Evolutionary conservation across 30 jellyfish, hydroid and myxozoan species (phyloP).

Genomic region (Morbakka virulenta): DNA sequence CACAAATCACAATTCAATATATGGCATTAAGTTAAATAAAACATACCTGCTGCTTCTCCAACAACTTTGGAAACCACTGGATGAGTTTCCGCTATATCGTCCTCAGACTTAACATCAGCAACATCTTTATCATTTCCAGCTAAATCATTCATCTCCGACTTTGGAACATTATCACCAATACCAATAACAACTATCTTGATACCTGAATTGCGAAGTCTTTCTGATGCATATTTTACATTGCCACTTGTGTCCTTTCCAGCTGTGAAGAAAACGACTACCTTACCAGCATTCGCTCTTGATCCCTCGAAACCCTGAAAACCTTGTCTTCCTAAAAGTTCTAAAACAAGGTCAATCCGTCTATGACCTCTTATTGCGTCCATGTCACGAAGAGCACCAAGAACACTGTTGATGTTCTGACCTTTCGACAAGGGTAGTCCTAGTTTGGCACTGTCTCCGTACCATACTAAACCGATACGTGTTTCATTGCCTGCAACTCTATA

Average conservation of each 20-base stretch:
- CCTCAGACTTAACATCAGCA: background rate
- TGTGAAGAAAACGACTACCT: conserved; percentile 33
- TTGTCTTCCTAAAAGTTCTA: too few relatives aligned
- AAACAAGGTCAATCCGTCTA: too few relatives aligned
- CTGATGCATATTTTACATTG: too few relatives aligned
- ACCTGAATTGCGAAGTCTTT: background rate
- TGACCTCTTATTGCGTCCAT: background rate
- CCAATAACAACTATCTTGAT: conserved; percentile 24
- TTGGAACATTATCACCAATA: conserved; percentile 19
- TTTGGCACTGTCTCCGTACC: conserved; percentile 12
- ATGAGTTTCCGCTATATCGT: conserved; percentile 5
- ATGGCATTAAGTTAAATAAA: too few relatives aligned
- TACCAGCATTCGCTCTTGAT: conserved; percentile 13
- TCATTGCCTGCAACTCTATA: background rate
- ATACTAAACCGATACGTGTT: background rate
- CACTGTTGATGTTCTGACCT: background rate
- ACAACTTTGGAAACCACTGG: background rate
- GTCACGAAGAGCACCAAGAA: background rate
- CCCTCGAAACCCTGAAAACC: too few relatives aligned
- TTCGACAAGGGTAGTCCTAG: background rate
- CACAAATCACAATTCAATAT: too few relatives aligned
- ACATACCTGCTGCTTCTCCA: background rate
- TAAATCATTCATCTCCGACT: background rate
- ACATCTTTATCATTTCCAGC: background rate
- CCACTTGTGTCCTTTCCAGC: conserved; percentile 24